phyloP scores from a whole-genome alignment of 2,888 invertebrate species.

The Lissonota sp. region DNA sequence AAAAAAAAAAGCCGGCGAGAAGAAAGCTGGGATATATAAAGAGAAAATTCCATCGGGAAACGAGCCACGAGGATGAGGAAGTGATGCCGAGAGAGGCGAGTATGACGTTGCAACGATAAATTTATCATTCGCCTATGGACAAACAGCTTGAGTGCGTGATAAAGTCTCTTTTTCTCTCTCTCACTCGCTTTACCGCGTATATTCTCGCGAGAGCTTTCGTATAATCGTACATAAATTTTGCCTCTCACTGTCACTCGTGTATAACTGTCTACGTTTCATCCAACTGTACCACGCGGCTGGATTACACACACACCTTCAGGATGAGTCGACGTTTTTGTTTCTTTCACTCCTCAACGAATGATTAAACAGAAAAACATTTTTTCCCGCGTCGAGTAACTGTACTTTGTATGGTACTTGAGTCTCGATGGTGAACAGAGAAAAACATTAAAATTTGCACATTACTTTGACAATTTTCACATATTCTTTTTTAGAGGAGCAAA shows the following conservation, averaged over 20 bases:
- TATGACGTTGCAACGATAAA: slow-evolving; percentile 60
- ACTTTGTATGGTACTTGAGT: too few relatives aligned
- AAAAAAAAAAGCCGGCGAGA: slow-evolving; percentile 29
- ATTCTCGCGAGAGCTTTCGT: slow-evolving; percentile 12
- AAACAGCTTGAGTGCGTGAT: slow-evolving; percentile 60
- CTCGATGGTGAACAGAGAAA: too few relatives aligned
- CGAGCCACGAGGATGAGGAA: slow-evolving; percentile 43
- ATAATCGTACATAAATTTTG: slow-evolving; percentile 55
- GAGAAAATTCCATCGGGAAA: slow-evolving; percentile 48
- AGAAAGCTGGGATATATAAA: slow-evolving; percentile 39
- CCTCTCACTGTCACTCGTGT: slow-evolving; percentile 44
- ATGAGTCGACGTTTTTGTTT: background rate
- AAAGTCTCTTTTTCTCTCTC: slow-evolving; percentile 42
- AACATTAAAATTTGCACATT: too few relatives aligned
- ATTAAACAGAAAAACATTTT: slow-evolving; percentile 14
- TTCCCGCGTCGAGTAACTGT: slow-evolving; percentile 4
- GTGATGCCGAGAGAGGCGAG: slow-evolving; percentile 32
- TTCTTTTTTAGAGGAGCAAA: too few relatives aligned
- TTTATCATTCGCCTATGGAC: slow-evolving; percentile 59
- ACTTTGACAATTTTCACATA: too few relatives aligned
- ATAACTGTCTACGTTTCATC: slow-evolving; percentile 51
- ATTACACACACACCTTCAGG: slow-evolving; percentile 1
- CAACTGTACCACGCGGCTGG: slow-evolving; percentile 13
- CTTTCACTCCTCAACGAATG: background rate
- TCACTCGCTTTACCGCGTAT: background rate